Evolutionary conservation across 92 coral and sea anemone genomes (phyloP), one percentile per base, ranked within the genome.

Genomic region (Phenganax subtilis): DNA sequence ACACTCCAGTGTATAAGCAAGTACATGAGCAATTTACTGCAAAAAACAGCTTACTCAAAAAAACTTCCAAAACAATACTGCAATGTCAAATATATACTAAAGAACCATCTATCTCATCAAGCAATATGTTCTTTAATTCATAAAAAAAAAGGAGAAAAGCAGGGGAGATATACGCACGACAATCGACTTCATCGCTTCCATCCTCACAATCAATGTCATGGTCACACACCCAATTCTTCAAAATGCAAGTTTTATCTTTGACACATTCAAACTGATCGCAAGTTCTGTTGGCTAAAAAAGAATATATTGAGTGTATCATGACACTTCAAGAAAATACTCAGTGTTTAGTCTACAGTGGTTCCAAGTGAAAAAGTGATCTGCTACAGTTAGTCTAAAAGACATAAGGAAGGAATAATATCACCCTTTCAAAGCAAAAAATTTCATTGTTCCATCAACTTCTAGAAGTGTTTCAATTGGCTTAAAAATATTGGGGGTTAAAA

Each of bases 141-240:
- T 59, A 59, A 14, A 12, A 28, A 51, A 51, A 72, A 7, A 56
- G 51, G 11, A 17, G 51, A 58, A 16, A 12, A 20, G 47, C 51
- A 8, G 3, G 25, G n/a, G 10, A 64, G 11, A 12, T 37, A 37
- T 37, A 69, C 93, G 88, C 82, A 93, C 98, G 89, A 71, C 98
- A 93, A 11, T 68, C 57, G 6, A 57, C 51, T 82, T 93, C 98
- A 75, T 93, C 98, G 51, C 94, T 90, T 61, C 89, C 88, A 85
- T 93, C 97, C 0, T 72, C 85, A 76, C 98, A 93, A 74, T 93
- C 98, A 31, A 72, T 71, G 9, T 84, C 60, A 29, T 88, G 91
- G 55, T 93, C 98, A 80, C 98, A 93, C 30, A 88, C 88, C 97
- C 97, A 93, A 51, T 84, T 73, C 17, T 68, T 51, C 89, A 84